Conservation (phyloP, 2,797 vertebrate species). For the Nannoperca australis region DNA sequence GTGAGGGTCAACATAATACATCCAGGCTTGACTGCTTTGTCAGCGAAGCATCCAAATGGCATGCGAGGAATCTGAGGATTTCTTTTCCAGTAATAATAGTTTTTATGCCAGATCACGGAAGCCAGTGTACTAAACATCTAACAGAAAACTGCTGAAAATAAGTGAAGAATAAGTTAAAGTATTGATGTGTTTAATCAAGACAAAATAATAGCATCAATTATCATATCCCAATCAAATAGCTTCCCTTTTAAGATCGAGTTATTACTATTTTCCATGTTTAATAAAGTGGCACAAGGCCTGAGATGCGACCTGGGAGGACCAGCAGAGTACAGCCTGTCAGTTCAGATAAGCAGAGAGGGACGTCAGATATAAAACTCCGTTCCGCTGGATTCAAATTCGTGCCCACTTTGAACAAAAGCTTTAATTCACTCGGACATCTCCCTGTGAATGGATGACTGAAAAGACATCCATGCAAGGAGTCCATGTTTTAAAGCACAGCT, state of each 20-base stretch:
- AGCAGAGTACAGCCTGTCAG: slow-evolving; percentile 57
- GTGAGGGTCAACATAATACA: slow-evolving; percentile 49
- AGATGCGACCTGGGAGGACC: slow-evolving; percentile 27
- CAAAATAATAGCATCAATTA: background rate
- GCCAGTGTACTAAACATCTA: slow-evolving; percentile 10
- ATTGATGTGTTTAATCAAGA: background rate
- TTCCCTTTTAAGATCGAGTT: background rate
- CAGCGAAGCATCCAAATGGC: slow-evolving; percentile 52
- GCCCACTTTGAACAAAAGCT: slow-evolving; percentile 37
- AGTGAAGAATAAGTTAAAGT: background rate
- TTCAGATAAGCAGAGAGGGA: slow-evolving; percentile 62
- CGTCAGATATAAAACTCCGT: slow-evolving; percentile 45
- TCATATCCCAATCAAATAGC: background rate
- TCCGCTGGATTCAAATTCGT: slow-evolving; percentile 23
- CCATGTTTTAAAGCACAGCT: slow-evolving; percentile 15
- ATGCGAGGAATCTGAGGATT: slow-evolving; percentile 64
- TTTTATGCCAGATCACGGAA: slow-evolving; percentile 24
- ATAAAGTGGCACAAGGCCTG: slow-evolving; percentile 13
- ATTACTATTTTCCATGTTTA: slow-evolving; percentile 4
- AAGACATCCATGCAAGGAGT: slow-evolving; percentile 25
- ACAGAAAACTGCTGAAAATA: background rate
- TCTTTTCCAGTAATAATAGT: slow-evolving; percentile 47
- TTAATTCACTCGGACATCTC: slow-evolving; percentile 44
- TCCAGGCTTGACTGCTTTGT: slow-evolving; percentile 52
- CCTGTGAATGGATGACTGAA: slow-evolving; percentile 25